phyloP scores from a whole-genome alignment of 2,888 invertebrate species.

The Sarcophaga rosellei region DNA sequence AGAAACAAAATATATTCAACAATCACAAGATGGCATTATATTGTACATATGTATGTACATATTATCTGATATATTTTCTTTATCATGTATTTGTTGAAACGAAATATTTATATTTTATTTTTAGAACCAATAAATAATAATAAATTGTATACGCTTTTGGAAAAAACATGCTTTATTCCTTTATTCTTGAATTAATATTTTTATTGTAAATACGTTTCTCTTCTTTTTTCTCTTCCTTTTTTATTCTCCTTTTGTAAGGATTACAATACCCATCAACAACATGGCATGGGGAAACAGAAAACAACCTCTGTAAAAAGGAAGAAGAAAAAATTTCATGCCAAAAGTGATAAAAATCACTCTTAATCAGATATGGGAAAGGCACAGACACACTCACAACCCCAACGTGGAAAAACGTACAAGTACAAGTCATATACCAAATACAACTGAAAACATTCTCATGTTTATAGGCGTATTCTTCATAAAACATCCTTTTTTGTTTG shows the following conservation, averaged over 20 bases:
- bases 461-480: slow-evolving; percentile 48
- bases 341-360: slow-evolving; percentile 57
- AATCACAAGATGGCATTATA: background rate
- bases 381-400: background rate
- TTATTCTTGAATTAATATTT: slow-evolving; percentile 7
- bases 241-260: background rate
- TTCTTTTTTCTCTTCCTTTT: background rate
- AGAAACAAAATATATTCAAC: background rate
- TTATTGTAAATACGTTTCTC: background rate
- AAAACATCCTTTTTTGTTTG: slow-evolving; percentile 13
- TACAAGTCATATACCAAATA: background rate
- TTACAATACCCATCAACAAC: slow-evolving; percentile 38
- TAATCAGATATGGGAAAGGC: slow-evolving; percentile 53
- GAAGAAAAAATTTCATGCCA: slow-evolving; percentile 47
- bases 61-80: background rate
- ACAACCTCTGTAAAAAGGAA: background rate
- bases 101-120: slow-evolving; percentile 17
- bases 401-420: background rate
- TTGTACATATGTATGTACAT: background rate
- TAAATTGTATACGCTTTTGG: slow-evolving; percentile 16
- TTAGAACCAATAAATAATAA: slow-evolving; percentile 55
- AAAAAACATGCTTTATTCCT: background rate
- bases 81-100: background rate
- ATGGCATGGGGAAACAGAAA: background rate
- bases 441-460: background rate